These are phyloP conservation scores for Ichneumoninae sp. DNA, from an alignment of 2,888 invertebrate species.

Conservation along the genomic window DNA sequence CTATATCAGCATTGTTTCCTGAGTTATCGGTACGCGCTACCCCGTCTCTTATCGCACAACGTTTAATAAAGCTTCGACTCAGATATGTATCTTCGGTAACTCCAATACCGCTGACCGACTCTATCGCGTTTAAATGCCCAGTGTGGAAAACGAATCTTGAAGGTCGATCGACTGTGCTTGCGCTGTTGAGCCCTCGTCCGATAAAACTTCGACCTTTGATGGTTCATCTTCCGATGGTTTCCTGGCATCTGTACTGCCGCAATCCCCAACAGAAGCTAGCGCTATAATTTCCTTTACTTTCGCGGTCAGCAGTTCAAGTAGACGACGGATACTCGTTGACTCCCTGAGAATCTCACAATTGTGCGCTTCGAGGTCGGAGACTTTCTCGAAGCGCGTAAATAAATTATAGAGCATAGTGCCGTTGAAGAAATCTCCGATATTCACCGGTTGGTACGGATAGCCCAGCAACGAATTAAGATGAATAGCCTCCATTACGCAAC, in stretches of 20 bases:
- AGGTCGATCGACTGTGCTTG: no score
- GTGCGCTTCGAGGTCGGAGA: constrained; percentile 86
- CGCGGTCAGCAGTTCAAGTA: constrained; percentile 75
- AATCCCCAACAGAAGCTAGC: background rate
- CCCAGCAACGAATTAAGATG: constrained; percentile 89
- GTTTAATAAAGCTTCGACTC: no score
- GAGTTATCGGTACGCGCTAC: no score
- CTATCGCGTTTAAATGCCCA: no score
- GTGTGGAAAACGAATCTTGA: no score
- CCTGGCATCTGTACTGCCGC: background rate
- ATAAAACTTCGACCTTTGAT: no score
- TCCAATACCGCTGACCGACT: no score
- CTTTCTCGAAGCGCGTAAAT: constrained; percentile 87
- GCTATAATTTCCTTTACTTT: constrained; percentile 63
- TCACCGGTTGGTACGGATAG: constrained; percentile 86
- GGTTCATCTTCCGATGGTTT: no score
- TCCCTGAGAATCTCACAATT: constrained; percentile 80
- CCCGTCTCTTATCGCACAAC: no score
- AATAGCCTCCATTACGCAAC: constrained; percentile 86
- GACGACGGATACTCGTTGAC: constrained; percentile 78
- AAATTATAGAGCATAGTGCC: constrained; percentile 92
- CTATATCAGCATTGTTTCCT: constrained; percentile 77
- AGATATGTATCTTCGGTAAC: no score
- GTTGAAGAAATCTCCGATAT: constrained; percentile 88
- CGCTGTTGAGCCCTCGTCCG: no score